phyloP scores from a whole-genome alignment of 2,113 vertebrate genomes.

The Aleadryas rufinucha region DNA sequence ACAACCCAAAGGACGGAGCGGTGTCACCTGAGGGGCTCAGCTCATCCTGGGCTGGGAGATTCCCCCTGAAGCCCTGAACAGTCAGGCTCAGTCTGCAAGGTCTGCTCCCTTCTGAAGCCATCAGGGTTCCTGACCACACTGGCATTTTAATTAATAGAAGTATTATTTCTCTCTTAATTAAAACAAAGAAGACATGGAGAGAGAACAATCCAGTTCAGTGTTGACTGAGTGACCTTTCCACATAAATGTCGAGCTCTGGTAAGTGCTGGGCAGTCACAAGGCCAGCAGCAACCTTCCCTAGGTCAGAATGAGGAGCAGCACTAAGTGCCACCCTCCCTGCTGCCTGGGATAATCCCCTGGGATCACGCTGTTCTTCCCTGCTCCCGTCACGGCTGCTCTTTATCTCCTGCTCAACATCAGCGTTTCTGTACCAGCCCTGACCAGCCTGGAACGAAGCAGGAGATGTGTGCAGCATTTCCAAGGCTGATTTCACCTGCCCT shows the following conservation, averaged over 20 bases:
- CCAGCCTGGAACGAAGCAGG: background rate
- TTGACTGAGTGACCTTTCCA: background rate
- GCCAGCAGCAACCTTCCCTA: background rate
- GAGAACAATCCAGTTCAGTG: background rate
- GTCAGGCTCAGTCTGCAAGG: background rate
- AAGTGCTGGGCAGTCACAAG: background rate
- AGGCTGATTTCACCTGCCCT: background rate
- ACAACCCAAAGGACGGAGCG: rapidly evolving
- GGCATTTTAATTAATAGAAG: background rate
- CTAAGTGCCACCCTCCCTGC: background rate
- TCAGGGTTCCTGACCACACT: background rate
- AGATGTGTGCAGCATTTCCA: background rate
- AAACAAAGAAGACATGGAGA: background rate
- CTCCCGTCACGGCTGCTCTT: background rate
- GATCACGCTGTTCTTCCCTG: background rate
- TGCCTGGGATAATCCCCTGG: background rate
- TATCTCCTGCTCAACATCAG: background rate
- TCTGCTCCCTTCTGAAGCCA: background rate
- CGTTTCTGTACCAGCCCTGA: background rate
- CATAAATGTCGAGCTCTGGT: background rate
- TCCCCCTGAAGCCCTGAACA: background rate
- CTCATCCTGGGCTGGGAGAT: background rate
- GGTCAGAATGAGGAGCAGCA: background rate
- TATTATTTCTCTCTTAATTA: background rate
- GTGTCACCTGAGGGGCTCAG: background rate